A percentile compares a stretch with the other conserved stretches of the same genome.
These are phyloP conservation scores for Mastomys coucha DNA, from an alignment of 2,113 vertebrate genomes.

Conservation along the genomic window DNA sequence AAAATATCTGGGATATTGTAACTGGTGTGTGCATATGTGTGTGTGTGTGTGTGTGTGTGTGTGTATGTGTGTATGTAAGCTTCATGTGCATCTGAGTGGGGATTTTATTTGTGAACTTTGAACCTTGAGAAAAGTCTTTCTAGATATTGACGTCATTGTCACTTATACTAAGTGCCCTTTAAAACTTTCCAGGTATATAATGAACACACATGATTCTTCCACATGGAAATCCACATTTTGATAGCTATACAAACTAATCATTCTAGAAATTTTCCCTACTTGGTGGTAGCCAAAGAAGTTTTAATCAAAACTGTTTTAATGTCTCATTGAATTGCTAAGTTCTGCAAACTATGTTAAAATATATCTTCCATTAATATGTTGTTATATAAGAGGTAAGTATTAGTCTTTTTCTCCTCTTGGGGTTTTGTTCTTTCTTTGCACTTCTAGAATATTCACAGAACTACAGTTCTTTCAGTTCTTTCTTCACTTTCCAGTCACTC, in stretches of 20 bases:
- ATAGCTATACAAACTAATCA: not conserved
- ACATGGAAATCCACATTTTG: not conserved
- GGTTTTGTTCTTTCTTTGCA: not conserved
- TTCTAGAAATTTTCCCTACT: not conserved
- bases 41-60: not conserved
- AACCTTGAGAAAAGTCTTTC: not conserved
- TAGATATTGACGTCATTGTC: not conserved
- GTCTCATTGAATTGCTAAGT: not conserved
- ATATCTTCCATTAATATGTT: not conserved
- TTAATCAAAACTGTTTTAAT: not conserved
- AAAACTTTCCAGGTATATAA: not conserved
- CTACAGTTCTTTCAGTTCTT: not conserved
- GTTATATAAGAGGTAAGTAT: not conserved
- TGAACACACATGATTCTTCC: not conserved
- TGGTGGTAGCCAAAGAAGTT: not conserved
- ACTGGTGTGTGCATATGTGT: not conserved
- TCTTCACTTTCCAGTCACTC: not conserved
- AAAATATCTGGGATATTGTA: not conserved
- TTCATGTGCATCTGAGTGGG: not conserved
- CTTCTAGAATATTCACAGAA: not conserved
- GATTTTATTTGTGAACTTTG: not conserved
- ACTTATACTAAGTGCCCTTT: not conserved
- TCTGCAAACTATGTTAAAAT: not conserved
- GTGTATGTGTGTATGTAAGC: not conserved
- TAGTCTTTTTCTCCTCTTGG: not conserved